Conservation (phyloP, 2,888 invertebrate genomes). For the Apamea crenata region DNA sequence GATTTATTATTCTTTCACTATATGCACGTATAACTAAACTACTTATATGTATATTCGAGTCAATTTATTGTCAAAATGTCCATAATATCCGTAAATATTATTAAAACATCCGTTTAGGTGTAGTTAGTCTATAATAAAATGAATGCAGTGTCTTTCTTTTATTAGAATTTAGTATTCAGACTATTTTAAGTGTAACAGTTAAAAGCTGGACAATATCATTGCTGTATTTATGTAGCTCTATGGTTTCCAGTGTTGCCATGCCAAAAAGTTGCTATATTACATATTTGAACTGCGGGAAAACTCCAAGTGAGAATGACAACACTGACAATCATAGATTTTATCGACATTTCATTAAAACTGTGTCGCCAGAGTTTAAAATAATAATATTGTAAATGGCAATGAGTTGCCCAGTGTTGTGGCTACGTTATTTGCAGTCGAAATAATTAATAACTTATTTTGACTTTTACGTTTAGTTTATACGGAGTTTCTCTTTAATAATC, state of each 20-base stretch:
- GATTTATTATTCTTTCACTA: conserved; percentile 72
- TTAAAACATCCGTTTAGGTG: conserved; percentile 58
- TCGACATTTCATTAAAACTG: conserved; percentile 47
- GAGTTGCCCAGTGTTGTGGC: conserved; percentile 66
- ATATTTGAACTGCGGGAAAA: conserved; percentile 19
- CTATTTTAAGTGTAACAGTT: conserved; percentile 76
- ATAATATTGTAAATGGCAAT: conserved; percentile 69
- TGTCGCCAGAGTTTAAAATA: conserved; percentile 67
- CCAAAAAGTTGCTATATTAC: conserved; percentile 11
- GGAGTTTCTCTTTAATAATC: conserved; percentile 29
- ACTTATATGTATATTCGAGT: conserved; percentile 62
- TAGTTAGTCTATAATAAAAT: conserved; percentile 70
- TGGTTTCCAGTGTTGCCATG: conserved; percentile 48
- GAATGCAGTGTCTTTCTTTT: conserved; percentile 73
- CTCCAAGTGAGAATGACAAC: conserved; percentile 56
- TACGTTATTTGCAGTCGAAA: conserved; percentile 56
- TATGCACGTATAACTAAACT: conserved; percentile 69
- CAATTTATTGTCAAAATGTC: conserved; percentile 66
- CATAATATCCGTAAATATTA: conserved; percentile 57
- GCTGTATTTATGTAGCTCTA: conserved; percentile 60
- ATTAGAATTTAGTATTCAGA: conserved; percentile 72
- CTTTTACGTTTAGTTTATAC: conserved; percentile 11
- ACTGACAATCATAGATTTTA: conserved; percentile 44
- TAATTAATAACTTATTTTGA: conserved; percentile 15
- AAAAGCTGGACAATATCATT: conserved; percentile 72